phyloP scores from a whole-genome alignment of 2,113 vertebrate species.

The Cochlearius cochlearius region DNA sequence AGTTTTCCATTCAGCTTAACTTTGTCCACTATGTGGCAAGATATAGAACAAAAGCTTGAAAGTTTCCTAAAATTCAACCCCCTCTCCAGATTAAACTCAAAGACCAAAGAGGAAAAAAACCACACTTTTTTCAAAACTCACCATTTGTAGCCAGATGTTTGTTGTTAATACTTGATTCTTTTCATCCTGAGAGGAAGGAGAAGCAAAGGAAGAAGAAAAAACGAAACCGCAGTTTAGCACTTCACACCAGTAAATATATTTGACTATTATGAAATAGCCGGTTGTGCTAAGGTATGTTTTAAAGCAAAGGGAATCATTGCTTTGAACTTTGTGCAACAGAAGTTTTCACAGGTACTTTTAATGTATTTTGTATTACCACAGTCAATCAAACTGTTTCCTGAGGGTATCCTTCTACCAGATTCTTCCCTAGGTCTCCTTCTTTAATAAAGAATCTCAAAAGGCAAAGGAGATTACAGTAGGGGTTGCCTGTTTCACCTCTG shows the following conservation, averaged over 20 bases:
- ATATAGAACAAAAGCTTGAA: neutral
- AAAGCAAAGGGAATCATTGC: neutral
- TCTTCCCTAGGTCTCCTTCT: neutral
- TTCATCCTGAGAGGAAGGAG: constrained; percentile 84
- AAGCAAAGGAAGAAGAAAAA: neutral
- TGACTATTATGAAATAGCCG: neutral
- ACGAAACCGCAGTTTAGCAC: neutral
- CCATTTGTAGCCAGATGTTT: constrained; percentile 94
- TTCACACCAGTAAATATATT: neutral
- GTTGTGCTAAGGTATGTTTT: neutral
- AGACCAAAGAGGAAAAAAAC: neutral
- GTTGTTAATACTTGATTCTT: constrained; percentile 96
- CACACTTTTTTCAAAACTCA: constrained; percentile 62
- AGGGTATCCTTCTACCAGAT: neutral
- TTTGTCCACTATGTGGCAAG: neutral
- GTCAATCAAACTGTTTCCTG: neutral
- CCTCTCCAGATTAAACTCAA: neutral
- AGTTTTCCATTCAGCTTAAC: neutral
- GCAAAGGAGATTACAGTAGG: neutral
- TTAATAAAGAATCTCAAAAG: neutral
- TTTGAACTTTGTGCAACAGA: neutral
- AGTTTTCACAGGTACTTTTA: neutral
- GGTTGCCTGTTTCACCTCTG: neutral
- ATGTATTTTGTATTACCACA: neutral
- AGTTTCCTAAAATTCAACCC: neutral